Base-by-base conservation (phyloP, 2,888 invertebrate genomes). In the Hypercompe scribonia region DNA sequence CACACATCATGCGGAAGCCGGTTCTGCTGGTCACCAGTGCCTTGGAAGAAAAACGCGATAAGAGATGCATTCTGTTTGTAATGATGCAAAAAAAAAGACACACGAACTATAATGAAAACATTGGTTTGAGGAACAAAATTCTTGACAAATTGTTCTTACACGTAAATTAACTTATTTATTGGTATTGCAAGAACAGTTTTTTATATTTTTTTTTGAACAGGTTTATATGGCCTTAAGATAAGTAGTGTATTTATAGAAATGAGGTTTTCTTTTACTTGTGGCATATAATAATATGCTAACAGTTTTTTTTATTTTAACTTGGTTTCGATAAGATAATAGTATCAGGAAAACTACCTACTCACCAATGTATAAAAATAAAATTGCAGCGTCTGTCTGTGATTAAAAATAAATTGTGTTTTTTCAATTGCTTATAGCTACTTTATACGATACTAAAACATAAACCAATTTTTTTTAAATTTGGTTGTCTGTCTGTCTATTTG, bases 1-100 rank as follows among this genome's bases (percentile, higher is more conserved):
- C 89, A 92, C 92, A 94, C 94, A 95, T 94, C 94, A 95, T 87
- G 88, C 94, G 91, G 93, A 92, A 95, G 95, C 95, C 94, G 95
- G 95, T 95, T 94, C 90, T 90, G 87, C 81, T 90, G 90, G 87
- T 88, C 89, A 90, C 84, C 89, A 87, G 82, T 88, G 88, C 86
- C 90, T 92, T 89, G 89, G 89, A 91, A 92, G 92, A 93, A 93
- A 92, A 91, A 89, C 89, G 90, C 90, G 84, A 88, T 86, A 89
- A 82, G 83, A 88, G 86, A 87, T 90, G 89, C 90, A 90, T 84
- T 90, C 73, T 87, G 84, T 77, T 83, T 78, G 80, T 78, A 83
- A 79, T 78, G 82, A 80, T 84, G 86, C 82, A 86, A 84, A 86
- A 86, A 81, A 79, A 71, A 71, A 58, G 73, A 83, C 77, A 81